Percentiles rank a stretch among this genome's conserved stretches.
Conservation (phyloP, 2,113 vertebrate species). For the Eublepharis macularius region DNA sequence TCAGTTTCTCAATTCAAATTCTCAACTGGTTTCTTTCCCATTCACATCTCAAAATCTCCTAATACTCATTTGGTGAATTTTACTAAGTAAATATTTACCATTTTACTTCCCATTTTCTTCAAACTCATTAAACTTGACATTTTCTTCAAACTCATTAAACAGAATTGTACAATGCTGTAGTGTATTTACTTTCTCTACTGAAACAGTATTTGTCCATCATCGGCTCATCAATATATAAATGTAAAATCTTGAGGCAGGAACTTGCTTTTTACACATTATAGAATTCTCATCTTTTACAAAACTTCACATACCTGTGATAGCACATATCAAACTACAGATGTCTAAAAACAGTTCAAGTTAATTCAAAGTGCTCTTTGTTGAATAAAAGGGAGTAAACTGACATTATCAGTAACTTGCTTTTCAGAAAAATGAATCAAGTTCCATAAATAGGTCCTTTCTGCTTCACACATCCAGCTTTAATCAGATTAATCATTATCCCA, state of each 20-base stretch:
- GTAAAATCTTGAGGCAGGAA: background rate
- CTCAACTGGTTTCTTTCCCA: background rate
- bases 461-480: background rate
- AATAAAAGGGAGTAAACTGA: background rate
- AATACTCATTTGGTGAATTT: background rate
- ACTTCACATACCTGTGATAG: background rate
- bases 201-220: background rate
- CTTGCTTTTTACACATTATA: background rate
- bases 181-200: background rate
- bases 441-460: background rate
- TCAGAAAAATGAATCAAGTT: background rate
- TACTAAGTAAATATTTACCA: constrained; percentile 7
- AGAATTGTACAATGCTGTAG: background rate
- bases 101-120: background rate
- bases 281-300: background rate
- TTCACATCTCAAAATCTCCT: background rate
- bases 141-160: constrained; percentile 26
- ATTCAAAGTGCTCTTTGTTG: background rate
- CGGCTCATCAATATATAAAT: no score
- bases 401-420: background rate
- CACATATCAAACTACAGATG: background rate
- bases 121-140: constrained; percentile 26
- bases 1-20: background rate
- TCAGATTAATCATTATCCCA: background rate
- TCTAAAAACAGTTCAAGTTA: background rate